A percentile compares a stretch with the other conserved stretches of the same genome.
These are phyloP conservation scores for Drosophila sp. DNA, from an alignment of 1,140 invertebrate genomes.

Conservation along the genomic window DNA sequence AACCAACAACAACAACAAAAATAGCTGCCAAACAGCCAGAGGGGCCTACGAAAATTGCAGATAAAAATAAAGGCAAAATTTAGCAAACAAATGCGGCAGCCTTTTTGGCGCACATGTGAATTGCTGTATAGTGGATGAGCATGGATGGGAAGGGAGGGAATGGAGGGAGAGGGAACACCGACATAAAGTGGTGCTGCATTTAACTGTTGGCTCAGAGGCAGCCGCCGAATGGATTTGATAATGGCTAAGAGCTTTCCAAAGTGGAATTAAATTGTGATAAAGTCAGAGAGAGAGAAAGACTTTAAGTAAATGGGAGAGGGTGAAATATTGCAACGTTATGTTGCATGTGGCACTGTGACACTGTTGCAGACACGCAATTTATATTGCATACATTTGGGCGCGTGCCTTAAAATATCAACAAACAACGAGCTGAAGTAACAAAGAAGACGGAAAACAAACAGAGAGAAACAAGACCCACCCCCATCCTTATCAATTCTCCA, in stretches of 20 bases:
- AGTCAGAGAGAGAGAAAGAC: neutral
- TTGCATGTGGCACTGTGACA: slow-evolving; percentile 10
- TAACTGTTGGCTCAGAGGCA: slow-evolving; percentile 38
- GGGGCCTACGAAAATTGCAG: slow-evolving; percentile 51
- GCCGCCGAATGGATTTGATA: slow-evolving; percentile 23
- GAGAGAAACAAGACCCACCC: slow-evolving; percentile 16
- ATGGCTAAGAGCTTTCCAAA: slow-evolving; percentile 19
- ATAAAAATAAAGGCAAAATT: slow-evolving; percentile 48
- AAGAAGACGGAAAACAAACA: slow-evolving; percentile 40
- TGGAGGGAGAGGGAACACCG: neutral
- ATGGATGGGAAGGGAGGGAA: neutral
- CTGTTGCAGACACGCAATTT: slow-evolving; percentile 14
- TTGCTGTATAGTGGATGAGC: neutral
- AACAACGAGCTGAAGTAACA: slow-evolving; percentile 45
- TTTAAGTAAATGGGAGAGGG: neutral
- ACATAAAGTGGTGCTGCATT: slow-evolving; percentile 47
- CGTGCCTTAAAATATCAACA: slow-evolving; percentile 48
- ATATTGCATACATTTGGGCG: slow-evolving; percentile 37
- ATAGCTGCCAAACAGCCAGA: slow-evolving; percentile 59
- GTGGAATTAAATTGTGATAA: slow-evolving; percentile 11
- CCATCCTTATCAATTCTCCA: neutral
- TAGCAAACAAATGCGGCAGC: slow-evolving; percentile 59
- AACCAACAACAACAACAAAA: slow-evolving; percentile 42
- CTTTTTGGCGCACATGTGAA: slow-evolving; percentile 39
- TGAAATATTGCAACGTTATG: slow-evolving; percentile 1